Base-by-base conservation (phyloP, 2,888 invertebrate species). In the Biston betularia region DNA sequence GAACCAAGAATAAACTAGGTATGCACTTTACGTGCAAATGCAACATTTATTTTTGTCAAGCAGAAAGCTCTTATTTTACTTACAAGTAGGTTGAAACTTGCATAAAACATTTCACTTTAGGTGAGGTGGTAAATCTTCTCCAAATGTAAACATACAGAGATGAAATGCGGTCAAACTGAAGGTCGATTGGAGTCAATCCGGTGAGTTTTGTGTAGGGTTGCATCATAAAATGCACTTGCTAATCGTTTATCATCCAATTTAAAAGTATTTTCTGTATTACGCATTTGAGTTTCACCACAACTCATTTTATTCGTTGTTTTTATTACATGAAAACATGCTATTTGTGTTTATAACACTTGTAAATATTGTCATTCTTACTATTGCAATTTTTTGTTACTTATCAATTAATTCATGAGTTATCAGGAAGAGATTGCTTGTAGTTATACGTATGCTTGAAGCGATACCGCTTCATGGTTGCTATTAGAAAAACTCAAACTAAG, bases 101-200 rank as follows among this genome's bases (percentile, higher is more conserved):
- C 59, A 63, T 10, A 60, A 42, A 53, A 44, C 34, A 12, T 59
- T 65, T 53, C 46, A 48, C 58, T 35, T 52, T 4, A 34, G n/a
- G 60, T n/a, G 53, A 34, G 9, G 15, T 57, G 8, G 40, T 55
- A 60, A 68, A 61, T 64, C 33, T 65, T 63, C 60, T 42, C 50
- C 33, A 44, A 70, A 62, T 69, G 71, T 74, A 74, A 74, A 72
- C 66, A 72, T 42, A 59, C 14, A 40, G 60, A 71, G 71, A 65
- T 62, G 57, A 69, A 69, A 68, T 67, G 67, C 72, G 74, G 74
- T 63, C 68, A 65, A 54, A 12, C 7, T 65, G 72, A 73, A 72
- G 74, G 74, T 70, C 67, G 48, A 33, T 56, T 48, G 35, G 38
- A 65, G 52, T 71, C 69, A 71, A 68, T 65, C 57, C 34, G 45